Evolutionary conservation across 2,797 vertebrate species (phyloP).

Genomic region (Liasis olivaceus): DNA sequence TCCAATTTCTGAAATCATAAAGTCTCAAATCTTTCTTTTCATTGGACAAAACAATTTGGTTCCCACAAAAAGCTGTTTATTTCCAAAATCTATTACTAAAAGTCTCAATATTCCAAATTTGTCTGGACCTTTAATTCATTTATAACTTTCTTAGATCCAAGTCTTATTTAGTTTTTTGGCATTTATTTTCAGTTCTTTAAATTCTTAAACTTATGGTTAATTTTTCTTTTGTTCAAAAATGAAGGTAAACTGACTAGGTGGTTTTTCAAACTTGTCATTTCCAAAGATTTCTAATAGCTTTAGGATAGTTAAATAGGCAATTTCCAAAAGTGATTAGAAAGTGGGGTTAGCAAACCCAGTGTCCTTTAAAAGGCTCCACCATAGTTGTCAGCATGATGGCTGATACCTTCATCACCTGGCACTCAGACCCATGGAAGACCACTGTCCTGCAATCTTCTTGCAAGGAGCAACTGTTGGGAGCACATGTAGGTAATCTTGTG

Average conservation of each 20-base stretch:
- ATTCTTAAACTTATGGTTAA: neutral
- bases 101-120: neutral
- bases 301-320: neutral
- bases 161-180: neutral
- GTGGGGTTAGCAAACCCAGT: neutral
- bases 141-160: neutral
- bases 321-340: neutral
- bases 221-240: neutral
- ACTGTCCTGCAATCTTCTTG: neutral
- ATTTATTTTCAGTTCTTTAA: neutral
- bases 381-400: neutral
- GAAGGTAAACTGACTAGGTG: neutral
- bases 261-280: neutral
- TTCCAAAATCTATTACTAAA: neutral
- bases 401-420: neutral
- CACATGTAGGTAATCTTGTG: neutral
- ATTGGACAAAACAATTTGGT: neutral
- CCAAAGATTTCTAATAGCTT: neutral
- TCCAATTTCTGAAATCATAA: neutral
- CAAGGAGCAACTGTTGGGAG: neutral
- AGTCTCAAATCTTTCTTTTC: neutral
- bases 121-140: neutral
- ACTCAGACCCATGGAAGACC: neutral
- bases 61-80: neutral
- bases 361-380: neutral